Conservation (phyloP, 2,797 vertebrate genomes). For the Smutsia gigantea region DNA sequence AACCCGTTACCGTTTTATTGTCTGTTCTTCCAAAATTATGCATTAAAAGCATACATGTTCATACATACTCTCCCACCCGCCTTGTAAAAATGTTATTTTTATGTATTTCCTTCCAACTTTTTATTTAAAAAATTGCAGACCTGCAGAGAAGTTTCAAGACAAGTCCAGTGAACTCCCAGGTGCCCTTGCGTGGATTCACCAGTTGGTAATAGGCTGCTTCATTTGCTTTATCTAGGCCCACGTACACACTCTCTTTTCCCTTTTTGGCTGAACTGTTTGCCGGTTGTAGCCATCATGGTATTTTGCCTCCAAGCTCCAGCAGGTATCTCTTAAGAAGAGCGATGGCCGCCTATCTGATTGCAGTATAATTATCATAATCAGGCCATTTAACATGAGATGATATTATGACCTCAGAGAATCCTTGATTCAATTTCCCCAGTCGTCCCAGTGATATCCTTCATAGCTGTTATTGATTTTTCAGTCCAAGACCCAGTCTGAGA, state of each 20-base stretch:
- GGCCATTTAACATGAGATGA: no score
- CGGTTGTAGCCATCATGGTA: not conserved
- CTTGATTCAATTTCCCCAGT: not conserved
- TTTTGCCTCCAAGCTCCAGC: not conserved
- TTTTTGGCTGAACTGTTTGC: not conserved
- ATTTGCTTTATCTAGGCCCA: not conserved
- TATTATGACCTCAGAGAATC: not conserved
- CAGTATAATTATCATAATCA: not conserved
- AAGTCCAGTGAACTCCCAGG: accelerated
- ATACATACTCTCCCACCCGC: not conserved
- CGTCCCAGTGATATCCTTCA: not conserved
- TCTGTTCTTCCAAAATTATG: not conserved
- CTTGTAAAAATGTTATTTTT: not conserved
- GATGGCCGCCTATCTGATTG: not conserved
- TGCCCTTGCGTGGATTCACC: not conserved
- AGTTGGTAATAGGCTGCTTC: not conserved
- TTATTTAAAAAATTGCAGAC: not conserved
- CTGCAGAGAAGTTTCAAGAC: not conserved
- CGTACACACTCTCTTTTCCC: accelerated
- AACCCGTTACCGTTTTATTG: not conserved
- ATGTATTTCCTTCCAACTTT: not conserved
- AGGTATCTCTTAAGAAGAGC: not conserved
- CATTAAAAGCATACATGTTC: not conserved
- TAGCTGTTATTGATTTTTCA: not conserved
- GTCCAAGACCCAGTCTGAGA: not conserved